Conservation (phyloP, 2,797 vertebrate genomes). For the Carapus acus region DNA sequence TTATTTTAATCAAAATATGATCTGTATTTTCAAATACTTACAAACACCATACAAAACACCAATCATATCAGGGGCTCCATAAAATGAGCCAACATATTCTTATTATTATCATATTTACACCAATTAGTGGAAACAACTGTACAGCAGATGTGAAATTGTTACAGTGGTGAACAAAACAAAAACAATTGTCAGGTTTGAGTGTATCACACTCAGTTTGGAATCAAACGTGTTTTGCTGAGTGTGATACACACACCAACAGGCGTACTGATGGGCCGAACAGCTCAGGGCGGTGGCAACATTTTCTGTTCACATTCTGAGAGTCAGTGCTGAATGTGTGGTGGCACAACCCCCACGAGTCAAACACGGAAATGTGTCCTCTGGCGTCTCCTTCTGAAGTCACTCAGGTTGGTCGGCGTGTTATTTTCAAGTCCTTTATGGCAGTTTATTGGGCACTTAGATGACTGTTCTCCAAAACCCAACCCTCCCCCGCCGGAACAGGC, state of each 20-base stretch:
- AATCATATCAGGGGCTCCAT: background rate
- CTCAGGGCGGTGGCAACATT: too few relatives aligned
- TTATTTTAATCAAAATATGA: slow-evolving; percentile 66
- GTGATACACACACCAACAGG: too few relatives aligned
- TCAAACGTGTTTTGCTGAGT: too few relatives aligned
- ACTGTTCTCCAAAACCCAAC: slow-evolving; percentile 49
- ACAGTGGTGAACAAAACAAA: background rate
- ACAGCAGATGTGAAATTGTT: slow-evolving; percentile 3
- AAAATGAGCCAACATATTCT: background rate
- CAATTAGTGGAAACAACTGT: slow-evolving; percentile 14
- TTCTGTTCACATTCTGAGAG: too few relatives aligned
- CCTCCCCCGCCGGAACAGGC: background rate
- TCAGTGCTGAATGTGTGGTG: too few relatives aligned
- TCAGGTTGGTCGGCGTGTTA: too few relatives aligned
- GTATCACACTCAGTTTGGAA: slow-evolving; percentile 6
- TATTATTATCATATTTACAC: slow-evolving; percentile 3
- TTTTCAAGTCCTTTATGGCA: too few relatives aligned
- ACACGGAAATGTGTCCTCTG: too few relatives aligned
- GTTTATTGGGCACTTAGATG: too few relatives aligned
- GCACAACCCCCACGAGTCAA: too few relatives aligned
- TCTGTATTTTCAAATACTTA: slow-evolving; percentile 62
- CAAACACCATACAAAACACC: slow-evolving; percentile 45
- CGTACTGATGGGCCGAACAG: too few relatives aligned
- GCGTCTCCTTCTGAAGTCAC: too few relatives aligned
- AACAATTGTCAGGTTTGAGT: slow-evolving; percentile 12